Base-by-base conservation (phyloP, 1,140 invertebrate species). In the Heliconius hermathena region DNA sequence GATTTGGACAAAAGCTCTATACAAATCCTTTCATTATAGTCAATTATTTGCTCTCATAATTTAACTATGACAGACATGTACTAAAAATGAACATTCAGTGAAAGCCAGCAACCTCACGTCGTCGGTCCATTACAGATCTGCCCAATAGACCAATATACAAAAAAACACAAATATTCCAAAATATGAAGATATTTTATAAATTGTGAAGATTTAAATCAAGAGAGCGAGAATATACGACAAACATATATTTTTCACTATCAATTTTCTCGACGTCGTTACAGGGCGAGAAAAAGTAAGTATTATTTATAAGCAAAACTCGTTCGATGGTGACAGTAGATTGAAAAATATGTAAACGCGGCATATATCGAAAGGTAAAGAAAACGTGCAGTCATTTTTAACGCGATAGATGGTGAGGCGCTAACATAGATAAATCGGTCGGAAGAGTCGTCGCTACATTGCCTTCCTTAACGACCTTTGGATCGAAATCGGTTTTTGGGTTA, bases 341-440 rank as follows among this genome's bases (percentile, higher is more conserved):
- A 90, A 91, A 92, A 89, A 90, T 91, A 90, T 90, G 87, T 88
- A 88, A 91, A 90, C 87, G 88, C 84, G 82, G 79, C 73, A 77
- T 81, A 90, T 90, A 88, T 93, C 89, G 86, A 85, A 88, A 85
- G 85, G 87, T 84, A 84, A 80, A 73, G 80, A 89, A 89, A 90
- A 91, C 89, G 87, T 89, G 88, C 85, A 82, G 87, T 88, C 90
- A 91, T 91, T 89, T 90, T 91, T 92, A 91, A 92, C 87, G 85
- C 89, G 84, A 86, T 87, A 88, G 88, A 88, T 87, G 86, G 88
- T 82, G 82, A 83, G 74, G 81, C 81, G 84, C 84, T 91, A 89
- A 92, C 89, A 80, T 85, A 90, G 90, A 92, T 93, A 93, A 93
- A 92, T 93, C 87, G 90, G 77, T 82, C 81, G 82, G 81, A 85